Conservation (phyloP, 2,888 invertebrate species). For the Ligdia adustata region DNA sequence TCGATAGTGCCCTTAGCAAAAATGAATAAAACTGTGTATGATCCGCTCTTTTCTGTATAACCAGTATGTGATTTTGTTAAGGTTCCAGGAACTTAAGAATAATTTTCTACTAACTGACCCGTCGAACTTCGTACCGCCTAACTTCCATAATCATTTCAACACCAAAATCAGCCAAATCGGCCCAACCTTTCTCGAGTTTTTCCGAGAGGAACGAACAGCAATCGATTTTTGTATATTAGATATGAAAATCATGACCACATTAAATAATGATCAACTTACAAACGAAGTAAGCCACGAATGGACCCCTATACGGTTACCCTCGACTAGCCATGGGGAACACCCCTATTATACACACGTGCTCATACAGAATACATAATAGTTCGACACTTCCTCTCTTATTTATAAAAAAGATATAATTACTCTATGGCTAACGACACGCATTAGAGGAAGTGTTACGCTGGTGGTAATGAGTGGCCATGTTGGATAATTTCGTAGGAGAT, state of each 20-base stretch:
- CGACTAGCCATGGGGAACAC: constrained; percentile 6
- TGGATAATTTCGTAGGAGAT: neutral
- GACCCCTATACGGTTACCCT: constrained; percentile 17
- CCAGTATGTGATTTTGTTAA: no score
- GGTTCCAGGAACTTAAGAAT: no score
- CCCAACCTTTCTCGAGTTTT: no score
- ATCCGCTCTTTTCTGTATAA: no score
- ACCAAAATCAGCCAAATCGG: no score
- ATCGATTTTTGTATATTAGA: no score
- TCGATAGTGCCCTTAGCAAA: no score
- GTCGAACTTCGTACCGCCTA: no score
- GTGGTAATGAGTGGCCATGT: neutral
- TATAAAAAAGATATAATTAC: neutral
- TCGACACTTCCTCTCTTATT: neutral
- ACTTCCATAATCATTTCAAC: no score
- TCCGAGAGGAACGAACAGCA: no score
- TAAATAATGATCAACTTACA: neutral
- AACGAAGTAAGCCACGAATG: neutral
- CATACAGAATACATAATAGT: neutral
- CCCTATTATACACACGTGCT: neutral
- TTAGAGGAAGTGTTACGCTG: neutral
- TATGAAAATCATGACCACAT: neutral
- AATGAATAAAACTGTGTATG: no score
- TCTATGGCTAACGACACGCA: constrained; percentile 4
- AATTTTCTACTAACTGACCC: no score